phyloP scores from a whole-genome alignment of 2,113 vertebrate species.

The Pollachius pollachius region DNA sequence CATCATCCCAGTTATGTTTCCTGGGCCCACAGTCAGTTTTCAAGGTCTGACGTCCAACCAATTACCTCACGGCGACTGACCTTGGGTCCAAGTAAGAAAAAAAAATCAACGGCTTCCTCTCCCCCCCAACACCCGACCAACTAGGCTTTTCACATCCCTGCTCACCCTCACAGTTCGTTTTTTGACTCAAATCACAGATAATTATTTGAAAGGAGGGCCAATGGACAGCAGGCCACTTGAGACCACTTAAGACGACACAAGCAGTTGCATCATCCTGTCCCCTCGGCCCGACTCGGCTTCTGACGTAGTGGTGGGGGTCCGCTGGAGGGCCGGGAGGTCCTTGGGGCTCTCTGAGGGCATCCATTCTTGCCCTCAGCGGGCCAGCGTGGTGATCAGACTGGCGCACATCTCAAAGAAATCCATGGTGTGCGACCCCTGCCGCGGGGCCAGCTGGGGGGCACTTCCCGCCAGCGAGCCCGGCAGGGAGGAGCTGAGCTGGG shows the following conservation, averaged over 20 bases:
- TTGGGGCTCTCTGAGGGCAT: too few species aligned
- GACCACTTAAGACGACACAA: slow-evolving; percentile 9
- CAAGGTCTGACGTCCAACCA: background rate
- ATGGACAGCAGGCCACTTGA: slow-evolving; percentile 42
- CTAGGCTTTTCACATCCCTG: background rate
- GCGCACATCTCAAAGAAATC: slow-evolving; percentile 99
- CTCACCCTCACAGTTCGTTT: background rate
- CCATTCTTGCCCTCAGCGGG: slow-evolving; percentile 76
- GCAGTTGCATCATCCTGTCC: too few species aligned
- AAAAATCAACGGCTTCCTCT: slow-evolving; percentile 13
- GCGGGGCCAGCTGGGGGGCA: slow-evolving; percentile 70
- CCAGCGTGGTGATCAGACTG: slow-evolving; percentile 93
- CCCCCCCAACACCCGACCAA: background rate
- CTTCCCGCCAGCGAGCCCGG: slow-evolving; percentile 83
- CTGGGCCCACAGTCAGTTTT: slow-evolving; percentile 19
- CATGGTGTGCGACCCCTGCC: slow-evolving; percentile 96
- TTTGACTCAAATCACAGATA: slow-evolving; percentile 5
- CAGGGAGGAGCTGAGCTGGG: slow-evolving; percentile 82
- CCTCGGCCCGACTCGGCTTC: too few species aligned
- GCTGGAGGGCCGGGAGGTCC: too few species aligned
- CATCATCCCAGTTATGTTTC: slow-evolving; percentile 3
- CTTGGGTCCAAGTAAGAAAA: too few species aligned
- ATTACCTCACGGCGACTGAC: too few species aligned
- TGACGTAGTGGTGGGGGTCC: too few species aligned
- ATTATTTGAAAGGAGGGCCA: slow-evolving; percentile 26